Evolutionary conservation across 2,113 vertebrate genomes (phyloP).

Genomic region (Ceuthmochares aereus): DNA sequence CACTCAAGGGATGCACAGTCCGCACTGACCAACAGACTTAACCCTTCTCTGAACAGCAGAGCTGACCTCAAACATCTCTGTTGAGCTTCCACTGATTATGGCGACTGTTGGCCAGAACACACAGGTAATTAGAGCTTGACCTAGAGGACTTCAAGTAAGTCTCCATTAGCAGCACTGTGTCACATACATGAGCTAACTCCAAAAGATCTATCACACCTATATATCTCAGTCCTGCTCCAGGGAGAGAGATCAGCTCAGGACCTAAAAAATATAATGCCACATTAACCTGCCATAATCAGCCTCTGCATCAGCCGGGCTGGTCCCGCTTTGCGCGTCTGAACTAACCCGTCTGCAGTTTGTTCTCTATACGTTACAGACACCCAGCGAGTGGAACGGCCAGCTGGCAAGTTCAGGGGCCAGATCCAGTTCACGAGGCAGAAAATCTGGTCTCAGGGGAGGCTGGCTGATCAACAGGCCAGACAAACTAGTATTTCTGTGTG

Average conservation of each 20-base stretch:
- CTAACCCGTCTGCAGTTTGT: background rate
- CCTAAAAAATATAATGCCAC: background rate
- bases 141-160: background rate
- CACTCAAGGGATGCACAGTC: background rate
- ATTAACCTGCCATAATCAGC: background rate
- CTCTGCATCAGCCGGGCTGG: background rate
- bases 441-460: background rate
- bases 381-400: background rate
- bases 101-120: background rate
- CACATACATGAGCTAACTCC: background rate
- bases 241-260: background rate
- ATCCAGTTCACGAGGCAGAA: constrained; percentile 28
- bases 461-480: background rate
- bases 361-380: background rate
- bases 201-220: background rate
- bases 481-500: background rate
- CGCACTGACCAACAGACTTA: background rate
- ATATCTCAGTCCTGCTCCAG: background rate
- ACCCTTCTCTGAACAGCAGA: background rate
- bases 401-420: constrained; percentile 38
- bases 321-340: background rate
- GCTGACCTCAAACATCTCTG: background rate
- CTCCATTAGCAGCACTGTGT: background rate
- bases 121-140: background rate
- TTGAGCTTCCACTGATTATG: background rate